Base-by-base conservation (phyloP, 2,113 vertebrate genomes). In the Phalacrocorax aristotelis region DNA sequence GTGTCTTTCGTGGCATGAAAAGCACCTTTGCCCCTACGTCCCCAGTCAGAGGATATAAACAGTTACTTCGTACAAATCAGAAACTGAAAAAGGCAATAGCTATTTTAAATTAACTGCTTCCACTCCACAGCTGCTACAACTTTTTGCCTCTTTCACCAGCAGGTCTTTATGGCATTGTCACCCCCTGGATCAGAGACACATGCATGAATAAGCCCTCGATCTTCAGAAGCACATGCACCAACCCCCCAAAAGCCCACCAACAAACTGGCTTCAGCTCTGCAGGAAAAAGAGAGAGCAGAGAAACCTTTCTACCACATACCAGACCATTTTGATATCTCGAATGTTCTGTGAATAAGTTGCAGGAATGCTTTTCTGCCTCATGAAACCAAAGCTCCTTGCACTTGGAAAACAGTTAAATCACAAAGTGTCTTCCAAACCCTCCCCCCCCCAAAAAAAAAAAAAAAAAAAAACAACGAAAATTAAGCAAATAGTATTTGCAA, bases 171-270 rank as follows among this genome's bases (percentile, higher is more conserved):
- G 18, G 57, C 11, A 71, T 12, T 32, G 19, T 13, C 54, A 46
- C 29, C 18, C 34, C n/a, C 15, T 0, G 6, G 70, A 81, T 36
- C 49, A 62, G 42, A 90, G 25, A 66, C 29, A 81, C 38, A 42
- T 2, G 6, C 22, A 32, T 13, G 12, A 78, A 54, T 34, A 89
- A 65, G 23, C 20, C 38, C 44, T 40, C 4, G 2, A 81, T 30
- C 36, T 70, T 44, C 49, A 65, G 52, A 92, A 86, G 18, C n/a
- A 48, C 0, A 3, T 4, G 19, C 23, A 55, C n/a, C 23, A 76
- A 9, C n/a, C 49, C 38, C 44, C 10, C 26, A 15, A n/a, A 90
- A 86, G 21, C 15, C 46, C n/a, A 42, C 9, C 0, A 0, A 78
- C 58, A 75, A 95, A 49, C 19, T 18, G 17, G 8, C 9, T 77